A percentile compares a stretch with the other conserved stretches of the same genome.
These are phyloP conservation scores for Rhipidura dahli DNA, from an alignment of 2,113 vertebrate species.

Conservation along the genomic window DNA sequence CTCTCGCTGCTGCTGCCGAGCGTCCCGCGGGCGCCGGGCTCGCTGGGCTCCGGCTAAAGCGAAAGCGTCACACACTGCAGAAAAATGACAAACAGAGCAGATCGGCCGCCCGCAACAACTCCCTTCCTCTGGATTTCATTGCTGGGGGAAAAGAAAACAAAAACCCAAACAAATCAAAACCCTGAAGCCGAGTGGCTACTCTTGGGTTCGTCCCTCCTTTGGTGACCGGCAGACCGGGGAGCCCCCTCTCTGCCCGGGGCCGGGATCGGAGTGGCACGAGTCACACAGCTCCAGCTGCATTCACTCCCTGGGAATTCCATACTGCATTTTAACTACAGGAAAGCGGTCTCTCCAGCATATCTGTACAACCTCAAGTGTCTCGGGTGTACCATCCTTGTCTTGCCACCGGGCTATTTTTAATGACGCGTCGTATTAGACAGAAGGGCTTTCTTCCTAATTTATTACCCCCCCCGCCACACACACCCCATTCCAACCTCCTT, in stretches of 20 bases:
- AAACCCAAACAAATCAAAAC: background rate
- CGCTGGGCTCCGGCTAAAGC: background rate
- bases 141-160: background rate
- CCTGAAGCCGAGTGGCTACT: background rate
- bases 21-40: background rate
- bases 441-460: background rate
- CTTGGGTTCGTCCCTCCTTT: background rate
- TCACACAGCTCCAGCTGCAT: background rate
- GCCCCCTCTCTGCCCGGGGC: background rate
- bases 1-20: background rate
- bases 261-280: background rate
- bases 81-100: constrained; percentile 1
- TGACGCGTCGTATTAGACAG: background rate
- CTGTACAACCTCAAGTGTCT: background rate
- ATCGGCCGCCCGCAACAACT: background rate
- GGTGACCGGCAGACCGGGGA: background rate
- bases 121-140: background rate
- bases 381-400: background rate
- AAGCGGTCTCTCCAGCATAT: background rate
- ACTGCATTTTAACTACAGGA: background rate
- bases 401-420: constrained; percentile 27
- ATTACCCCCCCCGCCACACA: background rate
- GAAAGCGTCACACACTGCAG: constrained; percentile 5
- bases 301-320: background rate
- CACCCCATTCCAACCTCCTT: fast-evolving